Evolutionary conservation across 2,797 vertebrate genomes (phyloP), one percentile per base, ranked within the genome.

Genomic region (Eurystomus glaucurus): DNA sequence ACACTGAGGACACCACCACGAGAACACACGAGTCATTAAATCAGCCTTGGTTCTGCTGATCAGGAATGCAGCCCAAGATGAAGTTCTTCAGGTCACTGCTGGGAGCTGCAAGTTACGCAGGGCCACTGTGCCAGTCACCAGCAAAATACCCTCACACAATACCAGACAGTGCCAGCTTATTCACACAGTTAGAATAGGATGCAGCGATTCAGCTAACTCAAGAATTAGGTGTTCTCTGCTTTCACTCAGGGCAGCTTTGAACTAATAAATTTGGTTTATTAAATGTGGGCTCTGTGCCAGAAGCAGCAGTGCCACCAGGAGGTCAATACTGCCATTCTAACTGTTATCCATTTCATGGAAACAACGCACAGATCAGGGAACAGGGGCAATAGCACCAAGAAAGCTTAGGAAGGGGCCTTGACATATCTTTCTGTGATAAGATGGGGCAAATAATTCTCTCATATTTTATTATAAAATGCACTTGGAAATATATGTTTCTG

Each of bases 301-400:
- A 75, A 64, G 28, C 81, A 86, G 74, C 71, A 80, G 79, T 74
- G 88, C 82, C 76, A 88, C 19, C 1, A 1, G 61, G 61, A 95
- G 29, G 11, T 31, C 91, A 82, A 6, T 9, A 8, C 46, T 9
- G 43, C 2, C 16, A 33, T 22, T n/a, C 76, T 19, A 65, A 61
- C 57, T 43, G 41, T 43, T 43, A 14, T 43, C 41, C 12, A 43
- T 43, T 43, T 43, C 41, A 50, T 3, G 43, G 58, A 68, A 84
- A 72, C 13, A 75, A 4, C 0, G 0, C 2, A 28, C 19, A 51
- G 31, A 41, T 1, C 13, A 15, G 19, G 43, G n/a, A 72, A 64
- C 1, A 25, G 41, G 13, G 58, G 28, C 28, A 61, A 41, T 0
- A 78, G n/a, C 70, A 74, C 28, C 13, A 2, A 21, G 21, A 29